Percentiles rank a stretch among this genome's conserved stretches.
Evolutionary conservation across 2,888 invertebrate genomes (phyloP).

Genomic region (Pandemis heparana): DNA sequence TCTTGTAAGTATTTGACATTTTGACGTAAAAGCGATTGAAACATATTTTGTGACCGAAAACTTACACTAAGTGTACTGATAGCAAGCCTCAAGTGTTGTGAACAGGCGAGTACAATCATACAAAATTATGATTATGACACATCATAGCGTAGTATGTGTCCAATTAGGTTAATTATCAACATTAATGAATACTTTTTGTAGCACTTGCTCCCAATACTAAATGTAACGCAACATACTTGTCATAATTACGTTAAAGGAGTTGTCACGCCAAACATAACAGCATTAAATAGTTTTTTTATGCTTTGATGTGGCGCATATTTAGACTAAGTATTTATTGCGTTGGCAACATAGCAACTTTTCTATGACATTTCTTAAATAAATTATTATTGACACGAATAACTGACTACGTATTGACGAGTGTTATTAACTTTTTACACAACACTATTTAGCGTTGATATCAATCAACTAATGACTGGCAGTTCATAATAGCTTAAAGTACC

Average conservation of each 20-base stretch:
- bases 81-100: background rate
- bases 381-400: conserved; percentile 55
- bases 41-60: too few species aligned
- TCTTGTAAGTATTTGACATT: too few species aligned
- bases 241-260: background rate
- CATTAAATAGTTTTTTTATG: background rate
- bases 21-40: too few species aligned
- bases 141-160: conserved; percentile 2
- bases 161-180: conserved; percentile 11
- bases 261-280: background rate
- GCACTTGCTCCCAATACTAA: background rate
- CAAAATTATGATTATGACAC: conserved; percentile 1
- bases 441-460: conserved; percentile 7
- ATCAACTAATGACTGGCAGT: conserved; percentile 21
- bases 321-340: conserved; percentile 7
- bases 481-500: background rate
- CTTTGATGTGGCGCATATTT: background rate
- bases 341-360: conserved; percentile 44
- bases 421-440: background rate
- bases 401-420: conserved; percentile 44
- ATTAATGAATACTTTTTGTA: background rate
- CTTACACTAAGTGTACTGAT: too few species aligned
- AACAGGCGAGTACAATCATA: background rate
- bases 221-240: background rate
- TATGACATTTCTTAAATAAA: conserved; percentile 59